These are phyloP conservation scores for Tachina fera DNA, from an alignment of 2,888 invertebrate genomes.

Conservation along the genomic window DNA sequence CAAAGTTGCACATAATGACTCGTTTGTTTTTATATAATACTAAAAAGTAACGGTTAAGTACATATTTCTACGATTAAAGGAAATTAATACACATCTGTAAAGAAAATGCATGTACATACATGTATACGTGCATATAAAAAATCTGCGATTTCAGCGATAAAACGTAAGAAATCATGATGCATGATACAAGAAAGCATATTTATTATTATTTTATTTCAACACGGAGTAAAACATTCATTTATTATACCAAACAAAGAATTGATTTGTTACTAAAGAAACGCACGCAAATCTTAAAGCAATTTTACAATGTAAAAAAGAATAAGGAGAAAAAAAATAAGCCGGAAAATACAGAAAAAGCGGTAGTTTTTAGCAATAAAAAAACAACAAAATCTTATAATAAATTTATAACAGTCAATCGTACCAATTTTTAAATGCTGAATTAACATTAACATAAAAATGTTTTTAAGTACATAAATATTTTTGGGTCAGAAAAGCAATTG, in stretches of 20 bases:
- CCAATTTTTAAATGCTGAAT: constrained; percentile 42
- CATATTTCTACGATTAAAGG: not conserved
- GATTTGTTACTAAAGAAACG: constrained; percentile 50
- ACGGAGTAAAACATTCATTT: not conserved
- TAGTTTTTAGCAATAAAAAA: constrained; percentile 43
- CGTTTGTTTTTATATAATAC: not conserved
- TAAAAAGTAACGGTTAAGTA: constrained; percentile 29
- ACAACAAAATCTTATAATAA: constrained; percentile 34
- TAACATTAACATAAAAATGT: not conserved
- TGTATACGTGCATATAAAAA: not conserved
- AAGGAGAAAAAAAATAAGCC: constrained; percentile 37
- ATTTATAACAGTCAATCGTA: constrained; percentile 65
- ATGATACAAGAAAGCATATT: not conserved
- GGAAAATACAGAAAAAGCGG: constrained; percentile 63
- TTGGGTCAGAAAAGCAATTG: constrained; percentile 41
- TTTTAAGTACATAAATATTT: constrained; percentile 28
- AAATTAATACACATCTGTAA: constrained; percentile 28
- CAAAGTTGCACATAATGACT: not conserved
- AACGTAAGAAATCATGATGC: constrained; percentile 58
- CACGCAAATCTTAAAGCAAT: constrained; percentile 54
- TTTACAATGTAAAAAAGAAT: constrained; percentile 47
- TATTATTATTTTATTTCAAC: constrained; percentile 8
- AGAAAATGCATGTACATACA: constrained; percentile 14
- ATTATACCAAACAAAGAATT: constrained; percentile 35
- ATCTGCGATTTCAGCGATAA: constrained; percentile 22